Base-by-base conservation (phyloP, 2,113 vertebrate genomes). In the Caranx melampygus region DNA sequence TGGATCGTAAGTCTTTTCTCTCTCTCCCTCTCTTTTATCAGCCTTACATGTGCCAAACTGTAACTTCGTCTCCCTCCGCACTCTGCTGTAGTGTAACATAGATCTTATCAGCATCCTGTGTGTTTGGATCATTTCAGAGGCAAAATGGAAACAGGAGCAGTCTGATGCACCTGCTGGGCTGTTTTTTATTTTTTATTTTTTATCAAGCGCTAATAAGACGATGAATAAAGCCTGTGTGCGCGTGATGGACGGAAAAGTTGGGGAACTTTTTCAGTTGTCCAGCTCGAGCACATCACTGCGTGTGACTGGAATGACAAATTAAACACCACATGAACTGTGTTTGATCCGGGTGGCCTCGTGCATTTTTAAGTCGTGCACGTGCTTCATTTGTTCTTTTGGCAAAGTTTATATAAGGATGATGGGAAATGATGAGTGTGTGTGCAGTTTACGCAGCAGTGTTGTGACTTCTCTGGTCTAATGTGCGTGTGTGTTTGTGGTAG, bases 231-330 rank as follows among this genome's bases (percentile, higher is more conserved):
- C 15, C 21, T 4, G 21, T n/a, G 60, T 52, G 82, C 69, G 76
- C 59, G 4, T 65, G 69, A 83, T 83, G 85, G 82, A 81, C 35
- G 26, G 74, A 60, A 88, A 89, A 91, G 88, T 91, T 93, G 40
- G 8, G 61, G 13, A 92, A 92, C 87, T 91, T 91, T 79, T 7
- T 3, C 14, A 83, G 81, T 90, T 83, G 49, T 45, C 5, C 31
- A 40, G 5, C 34, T 15, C 7, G 42, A 66, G 33, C 54, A 21
- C 54, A 21, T 65, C 35, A 26, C 21, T 8, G 1, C 13, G 21
- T 61, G 44, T 55, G 70, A 14, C 26, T 21, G 26, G 21, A 72
- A 78, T 42, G 18, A 51, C 5, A 37, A 35, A 57, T 57, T 15
- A n/a, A n/a, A 20, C 44, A 59, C 5, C 42, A 37, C 47, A 51